phyloP scores from a whole-genome alignment of 2,888 invertebrate genomes.

The Thyatira batis region DNA sequence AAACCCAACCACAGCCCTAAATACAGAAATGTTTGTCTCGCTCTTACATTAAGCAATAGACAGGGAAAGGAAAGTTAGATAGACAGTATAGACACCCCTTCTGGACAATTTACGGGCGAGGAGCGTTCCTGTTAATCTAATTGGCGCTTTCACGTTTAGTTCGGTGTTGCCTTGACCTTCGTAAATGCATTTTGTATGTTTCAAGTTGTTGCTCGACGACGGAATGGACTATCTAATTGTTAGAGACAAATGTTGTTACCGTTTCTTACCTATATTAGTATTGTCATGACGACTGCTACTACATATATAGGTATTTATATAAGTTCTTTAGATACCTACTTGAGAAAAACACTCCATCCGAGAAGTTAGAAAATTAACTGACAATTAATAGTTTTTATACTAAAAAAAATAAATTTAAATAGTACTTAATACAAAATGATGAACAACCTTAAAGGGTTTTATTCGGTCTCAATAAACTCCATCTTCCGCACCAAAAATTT shows the following conservation, averaged over 20 bases:
- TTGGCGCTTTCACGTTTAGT: conserved; percentile 73
- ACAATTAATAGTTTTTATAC: too few species aligned
- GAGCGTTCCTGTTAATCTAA: conserved; percentile 72
- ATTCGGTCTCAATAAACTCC: too few species aligned
- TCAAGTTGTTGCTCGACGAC: conserved; percentile 41
- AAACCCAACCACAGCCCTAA: conserved; percentile 58
- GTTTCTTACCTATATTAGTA: neutral
- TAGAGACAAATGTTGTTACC: neutral
- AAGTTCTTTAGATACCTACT: too few species aligned
- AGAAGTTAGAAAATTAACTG: too few species aligned
- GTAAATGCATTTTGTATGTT: conserved; percentile 71
- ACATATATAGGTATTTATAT: too few species aligned
- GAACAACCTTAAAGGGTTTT: too few species aligned
- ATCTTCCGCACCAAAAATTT: too few species aligned
- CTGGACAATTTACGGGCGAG: conserved; percentile 67
- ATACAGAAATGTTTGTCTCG: conserved; percentile 49
- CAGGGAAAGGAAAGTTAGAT: conserved; percentile 44
- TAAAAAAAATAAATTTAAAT: too few species aligned
- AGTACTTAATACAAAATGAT: too few species aligned
- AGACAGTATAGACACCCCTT: conserved; percentile 47
- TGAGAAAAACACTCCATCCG: too few species aligned
- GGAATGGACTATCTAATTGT: conserved; percentile 7
- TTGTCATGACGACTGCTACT: too few species aligned
- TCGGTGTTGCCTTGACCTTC: conserved; percentile 72
- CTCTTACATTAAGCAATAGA: conserved; percentile 40